Base-by-base conservation (phyloP, 2,888 invertebrate species). In the Unio delphinus region DNA sequence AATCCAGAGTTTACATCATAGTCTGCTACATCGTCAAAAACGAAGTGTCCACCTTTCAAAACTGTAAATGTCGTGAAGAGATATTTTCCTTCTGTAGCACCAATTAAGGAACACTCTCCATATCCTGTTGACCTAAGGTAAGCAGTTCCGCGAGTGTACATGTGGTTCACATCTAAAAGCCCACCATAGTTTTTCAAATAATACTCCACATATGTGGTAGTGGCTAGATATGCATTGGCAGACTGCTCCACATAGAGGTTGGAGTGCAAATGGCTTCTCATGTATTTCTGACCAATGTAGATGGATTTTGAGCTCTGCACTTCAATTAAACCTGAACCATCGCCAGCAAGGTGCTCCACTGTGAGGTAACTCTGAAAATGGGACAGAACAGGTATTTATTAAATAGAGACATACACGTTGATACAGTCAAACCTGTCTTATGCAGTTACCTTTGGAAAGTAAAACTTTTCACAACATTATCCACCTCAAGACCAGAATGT, bases 141-240 rank as follows among this genome's bases (percentile, higher is more conserved):
- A 18, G 78, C 69, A 56, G 65, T 55, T 28, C 80, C 77, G 64
- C 80, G 64, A 1, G 78, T 72, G 23, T 75, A 80, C 64, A 82
- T 63, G 57, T 82, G 79, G 28, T 82, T 79, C 11, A 83, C 75
- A 55, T 82, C 83, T 54, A 70, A 61, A 55, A 84, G 65, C 8
- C 70, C 68, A 4, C 82, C 81, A 20, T 74, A 56, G 23, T 71
- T 70, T 3, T 72, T 74, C 15, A 83, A 34, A 17, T 70, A 74
- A 17, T 73, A 67, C 65, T 80, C 81, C 4, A 80, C 69, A 65
- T 79, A 80, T 0, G 70, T 69, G 0, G 75, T 75, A 17, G 74
- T 65, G 28, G 84, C 81, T 34, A 83, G 58, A 45, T 45, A 45
- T 45, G 45, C 45, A 11, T 64, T 65, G 6, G 75, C 76, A 11